Evolutionary conservation across 2,113 vertebrate genomes (phyloP), one percentile per base, ranked within the genome.

Genomic region (Zosterops pallidus): DNA sequence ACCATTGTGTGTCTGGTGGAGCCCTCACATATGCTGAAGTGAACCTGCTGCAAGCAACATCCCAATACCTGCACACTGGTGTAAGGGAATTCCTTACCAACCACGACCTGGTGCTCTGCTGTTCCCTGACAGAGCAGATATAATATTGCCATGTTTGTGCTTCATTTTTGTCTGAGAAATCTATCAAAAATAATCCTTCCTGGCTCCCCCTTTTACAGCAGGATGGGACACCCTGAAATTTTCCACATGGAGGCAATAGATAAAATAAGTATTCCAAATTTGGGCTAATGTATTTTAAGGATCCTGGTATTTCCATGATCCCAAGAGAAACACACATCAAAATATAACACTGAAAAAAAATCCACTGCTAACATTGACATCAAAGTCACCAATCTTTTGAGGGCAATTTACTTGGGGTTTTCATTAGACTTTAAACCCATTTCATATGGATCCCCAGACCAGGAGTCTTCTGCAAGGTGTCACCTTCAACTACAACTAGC

Each of bases 21-120:
- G 62, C 25, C 16, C 57, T 83, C 49, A 24, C 39, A 37, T 13
- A 5, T 16, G 19, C 1, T 1, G 0, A 24, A 20, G 50, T 1
- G 4, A 39, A 64, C 37, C 83, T 59, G 81, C 75, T 74, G 35
- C 68, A 81, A 75, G 59, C 11, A 74, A 64, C 76, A 55, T 39
- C 72, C 77, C 90, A 64, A 75, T 76, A 87, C 44, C 59, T 74
- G 69, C 81, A 33, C 56, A 72, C 29, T 37, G 41, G 29, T 14
- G 81, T 28, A 35, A 75, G 52, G 49, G 85, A 92, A 87, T 37
- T 57, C 46, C 15, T 39, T 39, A 39, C 39, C 39, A 39, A 39
- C 39, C 39, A 39, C 12, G 39, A 39, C 39, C 39, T 39, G 39
- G 39, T 39, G 39, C 39, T 39, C 39, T 39, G 39, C 39, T 39